Evolutionary conservation across 2,888 invertebrate genomes (phyloP), one percentile per base, ranked within the genome.

Genomic region (Lasioglossum zephyrum): DNA sequence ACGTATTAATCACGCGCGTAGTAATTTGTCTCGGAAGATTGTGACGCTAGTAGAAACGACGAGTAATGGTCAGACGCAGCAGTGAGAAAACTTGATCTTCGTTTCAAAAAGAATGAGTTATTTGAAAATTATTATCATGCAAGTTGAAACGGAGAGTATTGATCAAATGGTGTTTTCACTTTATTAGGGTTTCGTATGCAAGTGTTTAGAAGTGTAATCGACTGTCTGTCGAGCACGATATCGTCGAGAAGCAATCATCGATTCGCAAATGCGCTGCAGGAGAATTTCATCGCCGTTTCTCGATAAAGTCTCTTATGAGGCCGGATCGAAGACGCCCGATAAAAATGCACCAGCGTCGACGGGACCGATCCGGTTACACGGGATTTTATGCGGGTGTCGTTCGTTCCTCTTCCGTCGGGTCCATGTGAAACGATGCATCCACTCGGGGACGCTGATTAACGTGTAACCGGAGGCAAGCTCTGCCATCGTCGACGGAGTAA

Each of bases 201-300:
- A 22, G 53, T 53, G 53, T 53, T 53, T 53, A 53, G 53, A 22
- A 18, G 53, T 22, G 3, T 53, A 53, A 53, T 22, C 53, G 53
- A 53, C 8, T 22, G 22, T 53, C 53, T 53, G 77, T 73, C 78
- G 86, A 84, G 81, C 84, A 79, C 78, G 86, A 87, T 79, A 81
- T 47, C 74, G 39, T 53, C 60, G 82, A 39, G 83, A 81, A 78
- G 77, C 86, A 86, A 87, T 86, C 86, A 87, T 83, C 79, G 80
- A 83, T 49, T 80, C 77, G 81, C 83, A 86, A 86, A 87, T 84
- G 86, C 81, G 74, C 72, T 76, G 70, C 53, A 22, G 78, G 49
- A 53, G 76, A 78, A 74, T 80, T 82, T 72, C 81, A 76, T 84
- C 75, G 84, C 53, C 13, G 66, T 16, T 36, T 22, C 22, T 39